Base-by-base conservation (phyloP, 2,888 invertebrate genomes). In the Doris montereyensis region DNA sequence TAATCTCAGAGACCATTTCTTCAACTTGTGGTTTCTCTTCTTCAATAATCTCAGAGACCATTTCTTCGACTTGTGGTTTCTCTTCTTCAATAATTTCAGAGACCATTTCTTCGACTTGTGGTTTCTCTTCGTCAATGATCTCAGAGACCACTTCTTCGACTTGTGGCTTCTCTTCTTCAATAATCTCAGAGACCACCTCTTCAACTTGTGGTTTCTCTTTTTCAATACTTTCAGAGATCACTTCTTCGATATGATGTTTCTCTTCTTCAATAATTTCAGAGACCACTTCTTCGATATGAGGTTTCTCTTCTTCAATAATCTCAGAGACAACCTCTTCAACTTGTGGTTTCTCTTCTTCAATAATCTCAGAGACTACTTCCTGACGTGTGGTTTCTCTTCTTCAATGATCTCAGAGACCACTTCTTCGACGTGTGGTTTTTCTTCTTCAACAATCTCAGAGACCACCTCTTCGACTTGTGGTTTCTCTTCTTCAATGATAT, bases 381-480 rank as follows among this genome's bases (percentile, higher is more conserved):
- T 88, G 13, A 87, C 87, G 80, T 89, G 84, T 87, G 88, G 88
- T 0, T 85, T 80, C 57, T 88, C 72, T 60, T 34, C 80, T 4
- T 32, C 68, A 60, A 60, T 52, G 34, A 72, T 5, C 62, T 35
- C 75, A 32, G 71, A 87, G 86, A 94, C 93, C 84, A 94, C 30
- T 13, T 72, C 77, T 32, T 34, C 34, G 52, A 62, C 28, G 8
- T 28, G n/a, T n/a, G n/a, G n/a, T n/a, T n/a, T n/a, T n/a, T n/a
- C n/a, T n/a, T n/a, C n/a, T n/a, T n/a, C n/a, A n/a, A n/a, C n/a
- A n/a, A n/a, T n/a, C n/a, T n/a, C n/a, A n/a, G n/a, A n/a, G n/a
- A n/a, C n/a, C n/a, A n/a, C n/a, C n/a, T n/a, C n/a, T n/a, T n/a
- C n/a, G n/a, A n/a, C n/a, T n/a, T n/a, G n/a, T n/a, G n/a, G n/a